Conservation (phyloP, 2,888 invertebrate species). For the Stenolophus ochropezus region DNA sequence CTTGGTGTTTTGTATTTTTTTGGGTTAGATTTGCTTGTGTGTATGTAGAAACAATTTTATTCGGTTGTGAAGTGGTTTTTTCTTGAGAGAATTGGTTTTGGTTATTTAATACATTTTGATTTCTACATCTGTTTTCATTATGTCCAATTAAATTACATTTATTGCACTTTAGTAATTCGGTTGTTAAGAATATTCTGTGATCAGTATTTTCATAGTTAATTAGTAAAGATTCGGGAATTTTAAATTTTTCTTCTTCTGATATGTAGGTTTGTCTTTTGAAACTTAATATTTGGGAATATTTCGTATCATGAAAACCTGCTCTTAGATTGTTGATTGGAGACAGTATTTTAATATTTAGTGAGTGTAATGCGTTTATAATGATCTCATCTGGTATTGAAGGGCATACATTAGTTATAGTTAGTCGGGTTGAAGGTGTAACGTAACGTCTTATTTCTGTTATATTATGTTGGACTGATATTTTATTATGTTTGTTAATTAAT, state of each 20-base stretch:
- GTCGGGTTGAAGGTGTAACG: background rate
- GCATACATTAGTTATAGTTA: slow-evolving; percentile 5
- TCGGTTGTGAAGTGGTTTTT: too few species aligned
- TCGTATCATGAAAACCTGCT: slow-evolving; percentile 15
- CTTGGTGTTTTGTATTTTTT: background rate
- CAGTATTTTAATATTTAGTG: background rate
- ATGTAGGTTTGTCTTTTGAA: slow-evolving; percentile 17
- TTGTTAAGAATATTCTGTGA: too few species aligned
- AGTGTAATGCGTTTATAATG: background rate
- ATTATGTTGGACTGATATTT: background rate
- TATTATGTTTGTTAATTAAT: background rate
- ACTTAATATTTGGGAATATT: slow-evolving; percentile 30
- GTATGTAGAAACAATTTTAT: too few species aligned
- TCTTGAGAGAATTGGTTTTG: background rate
- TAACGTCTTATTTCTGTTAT: background rate
- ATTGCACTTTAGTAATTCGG: background rate
- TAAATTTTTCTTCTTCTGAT: background rate
- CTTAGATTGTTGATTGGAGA: background rate
- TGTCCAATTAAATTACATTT: background rate
- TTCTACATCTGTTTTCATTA: too few species aligned
- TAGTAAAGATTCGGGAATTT: slow-evolving; percentile 1
- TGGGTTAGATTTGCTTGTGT: too few species aligned
- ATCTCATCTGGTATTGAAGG: slow-evolving; percentile 12
- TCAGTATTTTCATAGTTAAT: background rate
- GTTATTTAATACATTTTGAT: background rate